Evolutionary conservation across 2,888 invertebrate genomes (phyloP).

Genomic region (Panzeria rudis): DNA sequence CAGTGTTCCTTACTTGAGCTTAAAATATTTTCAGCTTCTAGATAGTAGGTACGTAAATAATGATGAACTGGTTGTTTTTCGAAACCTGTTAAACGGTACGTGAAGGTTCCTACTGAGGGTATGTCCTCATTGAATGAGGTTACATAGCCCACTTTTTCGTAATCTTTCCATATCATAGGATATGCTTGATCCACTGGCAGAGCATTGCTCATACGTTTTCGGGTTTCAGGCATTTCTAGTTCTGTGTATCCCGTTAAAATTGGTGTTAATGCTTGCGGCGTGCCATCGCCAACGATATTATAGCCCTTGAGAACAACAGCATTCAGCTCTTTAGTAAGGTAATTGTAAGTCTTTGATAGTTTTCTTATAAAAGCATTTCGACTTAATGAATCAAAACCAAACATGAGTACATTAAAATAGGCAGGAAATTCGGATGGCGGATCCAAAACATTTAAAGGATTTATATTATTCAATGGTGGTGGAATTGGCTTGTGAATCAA

Average conservation of each 20-base stretch:
- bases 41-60: slow-evolving; percentile 92
- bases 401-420: slow-evolving; percentile 89
- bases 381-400: slow-evolving; percentile 95
- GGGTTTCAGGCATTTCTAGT: slow-evolving; percentile 93
- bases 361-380: slow-evolving; percentile 91
- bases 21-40: slow-evolving; percentile 87
- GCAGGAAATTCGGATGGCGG: slow-evolving; percentile 65
- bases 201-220: slow-evolving; percentile 88
- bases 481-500: slow-evolving; percentile 66
- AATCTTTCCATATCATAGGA: slow-evolving; percentile 94
- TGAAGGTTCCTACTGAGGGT: slow-evolving; percentile 93
- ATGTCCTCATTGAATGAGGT: slow-evolving; percentile 95
- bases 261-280: slow-evolving; percentile 94
- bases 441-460: slow-evolving; percentile 56
- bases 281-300: slow-evolving; percentile 94
- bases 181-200: slow-evolving; percentile 88
- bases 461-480: slow-evolving; percentile 52
- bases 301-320: slow-evolving; percentile 89
- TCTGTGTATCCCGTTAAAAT: slow-evolving; percentile 93
- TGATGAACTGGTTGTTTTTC: slow-evolving; percentile 93
- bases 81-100: slow-evolving; percentile 95
- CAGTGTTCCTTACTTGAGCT: slow-evolving; percentile 86
- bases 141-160: slow-evolving; percentile 88
- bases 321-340: slow-evolving; percentile 86
- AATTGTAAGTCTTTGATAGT: slow-evolving; percentile 90